phyloP scores from a whole-genome alignment of 2,113 vertebrate genomes.

The Cnemophilus loriae region DNA sequence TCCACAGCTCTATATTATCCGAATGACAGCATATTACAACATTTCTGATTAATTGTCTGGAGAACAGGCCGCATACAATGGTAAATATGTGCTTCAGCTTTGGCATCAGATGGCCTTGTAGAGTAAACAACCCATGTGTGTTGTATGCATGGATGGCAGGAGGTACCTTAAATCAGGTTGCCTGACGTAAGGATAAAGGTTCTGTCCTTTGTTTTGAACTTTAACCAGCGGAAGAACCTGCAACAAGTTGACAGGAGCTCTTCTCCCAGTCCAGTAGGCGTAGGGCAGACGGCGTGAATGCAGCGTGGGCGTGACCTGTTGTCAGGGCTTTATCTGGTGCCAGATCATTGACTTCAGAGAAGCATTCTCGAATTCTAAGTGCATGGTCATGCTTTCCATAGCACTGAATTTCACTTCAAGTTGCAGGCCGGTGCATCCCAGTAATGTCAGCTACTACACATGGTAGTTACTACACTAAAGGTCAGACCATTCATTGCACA shows the following conservation, averaged over 20 bases:
- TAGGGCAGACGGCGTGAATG: neutral
- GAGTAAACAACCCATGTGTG: neutral
- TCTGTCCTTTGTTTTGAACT: neutral
- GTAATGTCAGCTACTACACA: neutral
- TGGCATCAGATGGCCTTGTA: neutral
- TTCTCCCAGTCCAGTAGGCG: neutral
- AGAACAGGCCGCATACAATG: neutral
- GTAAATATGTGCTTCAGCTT: neutral
- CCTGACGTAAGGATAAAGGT: neutral
- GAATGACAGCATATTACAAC: neutral
- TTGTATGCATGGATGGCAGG: neutral
- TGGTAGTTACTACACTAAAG: neutral
- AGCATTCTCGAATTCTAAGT: neutral
- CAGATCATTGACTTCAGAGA: neutral
- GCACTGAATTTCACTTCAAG: neutral
- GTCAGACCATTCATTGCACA: neutral
- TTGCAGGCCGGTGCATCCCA: neutral
- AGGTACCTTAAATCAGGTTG: neutral
- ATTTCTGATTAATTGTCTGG: neutral
- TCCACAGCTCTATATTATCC: neutral
- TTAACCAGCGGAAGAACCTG: neutral
- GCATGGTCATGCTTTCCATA: neutral
- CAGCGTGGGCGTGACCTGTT: neutral
- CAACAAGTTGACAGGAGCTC: neutral
- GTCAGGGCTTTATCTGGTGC: neutral